A percentile compares a stretch with the other conserved stretches of the same genome.
phyloP scores from a whole-genome alignment of 2,888 invertebrate species.

The Noctua janthe region DNA sequence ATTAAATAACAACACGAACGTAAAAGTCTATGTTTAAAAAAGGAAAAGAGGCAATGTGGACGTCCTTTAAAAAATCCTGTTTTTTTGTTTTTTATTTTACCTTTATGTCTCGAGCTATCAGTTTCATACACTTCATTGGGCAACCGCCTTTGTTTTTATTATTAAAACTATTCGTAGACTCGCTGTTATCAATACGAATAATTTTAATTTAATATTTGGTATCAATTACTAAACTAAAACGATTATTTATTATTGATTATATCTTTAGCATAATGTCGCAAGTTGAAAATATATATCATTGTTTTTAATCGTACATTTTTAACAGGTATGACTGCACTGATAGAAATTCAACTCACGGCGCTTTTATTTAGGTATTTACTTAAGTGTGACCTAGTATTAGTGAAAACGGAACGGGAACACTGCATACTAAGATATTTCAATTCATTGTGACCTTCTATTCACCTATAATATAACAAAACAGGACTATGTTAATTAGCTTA shows the following conservation, averaged over 20 bases:
- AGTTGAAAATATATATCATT: neutral
- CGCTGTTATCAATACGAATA: neutral
- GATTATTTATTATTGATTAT: slow-evolving; percentile 16
- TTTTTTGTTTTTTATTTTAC: neutral
- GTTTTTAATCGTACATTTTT: neutral
- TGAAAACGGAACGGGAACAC: neutral
- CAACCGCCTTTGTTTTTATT: neutral
- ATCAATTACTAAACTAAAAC: slow-evolving; percentile 27
- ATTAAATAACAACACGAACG: neutral
- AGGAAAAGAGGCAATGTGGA: neutral
- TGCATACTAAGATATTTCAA: slow-evolving; percentile 3
- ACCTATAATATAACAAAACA: slow-evolving; percentile 1
- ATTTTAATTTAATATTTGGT: slow-evolving; percentile 55
- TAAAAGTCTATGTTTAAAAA: neutral
- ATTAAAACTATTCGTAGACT: slow-evolving; percentile 22
- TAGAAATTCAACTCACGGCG: neutral
- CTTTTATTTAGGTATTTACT: neutral
- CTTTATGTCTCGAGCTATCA: neutral
- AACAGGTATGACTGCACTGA: neutral
- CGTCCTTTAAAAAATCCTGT: neutral
- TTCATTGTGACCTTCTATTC: slow-evolving; percentile 2
- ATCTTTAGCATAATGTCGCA: slow-evolving; percentile 23
- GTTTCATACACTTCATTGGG: slow-evolving; percentile 11
- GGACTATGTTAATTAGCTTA: slow-evolving; percentile 17
- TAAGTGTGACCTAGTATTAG: neutral